Evolutionary conservation across 2,888 invertebrate species (phyloP), one percentile per base, ranked within the genome.

Genomic region (Lasioglossum oenotherae): DNA sequence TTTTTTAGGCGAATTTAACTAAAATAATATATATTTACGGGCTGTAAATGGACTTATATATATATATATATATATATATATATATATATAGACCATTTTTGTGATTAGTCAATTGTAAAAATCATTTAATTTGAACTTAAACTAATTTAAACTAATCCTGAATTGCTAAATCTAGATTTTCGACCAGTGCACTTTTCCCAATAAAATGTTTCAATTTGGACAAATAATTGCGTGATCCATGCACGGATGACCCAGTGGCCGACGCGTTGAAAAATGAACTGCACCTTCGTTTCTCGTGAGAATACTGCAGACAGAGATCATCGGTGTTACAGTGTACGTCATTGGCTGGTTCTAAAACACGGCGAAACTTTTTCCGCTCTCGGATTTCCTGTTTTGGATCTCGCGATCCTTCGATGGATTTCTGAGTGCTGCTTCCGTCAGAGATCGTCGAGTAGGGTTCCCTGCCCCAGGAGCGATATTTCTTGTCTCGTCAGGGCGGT

Each of bases 391-490:
- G 27, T 64, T 74, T 49, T 27, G 60, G 60, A 60, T 60, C 19
- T 53, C 23, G 23, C 53, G 53, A 53, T 53, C 53, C 27, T 27
- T 60, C 60, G 12, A 60, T 53, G 19, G 53, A 60, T 60, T 64
- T 27, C 49, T 19, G 38, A 44, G 64, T 38, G 72, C 23, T 35
- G 35, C 23, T 73, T 77, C 76, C 46, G 49, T 31, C 64, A 49
- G 73, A 38, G 64, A 57, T 73, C 64, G 53, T 69, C 80, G 49
- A 69, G 53, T 10, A 41, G 74, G 41, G 74, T 74, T 67, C 44
- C 35, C 49, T 75, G n/a, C 35, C 38, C 74, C 74, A 31, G 31
- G 27, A 64, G 49, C 67, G 67, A 46, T 35, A 67, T 80, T 80
- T 74, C 80, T 74, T 53, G 57, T 60, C 3, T 23, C 78, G 49